Base-by-base conservation (phyloP, 1,140 invertebrate genomes). In the Trachelipus rathkii region DNA sequence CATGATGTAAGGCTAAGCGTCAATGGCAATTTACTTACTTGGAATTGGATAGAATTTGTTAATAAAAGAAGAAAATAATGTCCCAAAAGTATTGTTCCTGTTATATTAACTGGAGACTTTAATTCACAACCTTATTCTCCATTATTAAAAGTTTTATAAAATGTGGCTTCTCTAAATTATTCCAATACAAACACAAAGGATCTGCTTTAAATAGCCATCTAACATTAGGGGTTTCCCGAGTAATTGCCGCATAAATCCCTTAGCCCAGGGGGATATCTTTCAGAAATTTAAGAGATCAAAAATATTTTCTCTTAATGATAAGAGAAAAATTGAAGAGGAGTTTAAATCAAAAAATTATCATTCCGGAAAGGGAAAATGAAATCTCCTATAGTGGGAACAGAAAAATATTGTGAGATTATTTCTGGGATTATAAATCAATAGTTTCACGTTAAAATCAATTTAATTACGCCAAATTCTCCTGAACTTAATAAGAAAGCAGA, bases 31-130 rank as follows among this genome's bases (percentile, higher is more conserved):
- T 53, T 84, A 97, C 85, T 97, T 15, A 89, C 92, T 0, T n/a
- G n/a, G 93, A 96, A 85, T 86, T 98, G 11, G 92, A 95, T 76
- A 87, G 89, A 78, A 88, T 95, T 76, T 88, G 92, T n/a, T 92
- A 88, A 81, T 85, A 78, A 75, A 76, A 19, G 74, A 81, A 19
- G 19, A 69, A 53, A 83, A 85, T 67, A 86, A 79, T 10, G n/a
- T 76, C 7, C 74, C 85, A 13, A 79, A 82, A n/a, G 23, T 91
- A 93, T 83, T 84, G 90, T 70, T 95, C 95, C 0, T n/a, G 88
- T 94, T 2, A 89, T 98, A 75, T 75, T 97, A 69, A 92, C 92
- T 10, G 96, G 96, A 0, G 96, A 98, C 85, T 92, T 97, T 72
- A 98, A 98, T 85, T 89, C 91, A 8, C 85, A 89, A 78, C 91